These are phyloP conservation scores for Ptiloglossa arizonensis DNA, from an alignment of 1,140 invertebrate species.

Conservation along the genomic window DNA sequence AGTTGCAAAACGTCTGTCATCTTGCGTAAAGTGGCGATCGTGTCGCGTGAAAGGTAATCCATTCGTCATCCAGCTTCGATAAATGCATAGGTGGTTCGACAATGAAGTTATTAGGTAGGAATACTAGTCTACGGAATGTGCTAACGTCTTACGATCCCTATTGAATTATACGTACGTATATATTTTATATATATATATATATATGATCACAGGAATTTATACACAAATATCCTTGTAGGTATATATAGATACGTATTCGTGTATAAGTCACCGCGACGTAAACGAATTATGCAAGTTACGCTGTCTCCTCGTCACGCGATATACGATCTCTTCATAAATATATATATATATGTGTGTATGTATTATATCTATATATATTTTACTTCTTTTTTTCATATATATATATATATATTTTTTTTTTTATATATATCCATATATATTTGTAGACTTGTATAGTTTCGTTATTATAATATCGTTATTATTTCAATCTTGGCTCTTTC, in stretches of 20 bases:
- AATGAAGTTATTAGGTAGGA: neutral
- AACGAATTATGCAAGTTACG: slow-evolving; percentile 50
- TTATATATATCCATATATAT: slow-evolving; percentile 51
- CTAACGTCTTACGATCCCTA: slow-evolving; percentile 14
- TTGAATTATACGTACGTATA: slow-evolving; percentile 23
- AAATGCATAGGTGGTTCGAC: neutral
- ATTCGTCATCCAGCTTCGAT: neutral
- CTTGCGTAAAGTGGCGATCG: neutral
- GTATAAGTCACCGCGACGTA: slow-evolving; percentile 58
- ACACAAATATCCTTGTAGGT: slow-evolving; percentile 30
- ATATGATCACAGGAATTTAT: slow-evolving; percentile 41
- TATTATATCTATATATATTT: slow-evolving; percentile 51
- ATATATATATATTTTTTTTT: slow-evolving; percentile 48
- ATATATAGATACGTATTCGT: slow-evolving; percentile 28
- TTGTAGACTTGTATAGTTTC: slow-evolving; percentile 41
- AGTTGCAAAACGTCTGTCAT: neutral
- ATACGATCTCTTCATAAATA: slow-evolving; percentile 63
- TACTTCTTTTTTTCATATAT: slow-evolving; percentile 32
- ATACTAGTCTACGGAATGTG: slow-evolving; percentile 42
- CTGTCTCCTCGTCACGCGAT: slow-evolving; percentile 42
- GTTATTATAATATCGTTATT: slow-evolving; percentile 46
- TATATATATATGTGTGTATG: too few relatives aligned
- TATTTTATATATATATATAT: too few relatives aligned
- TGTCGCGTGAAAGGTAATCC: slow-evolving; percentile 8
- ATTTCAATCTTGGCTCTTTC: slow-evolving; percentile 50